Base-by-base conservation (phyloP, 2,113 vertebrate species). In the Rhinopithecus roxellana region DNA sequence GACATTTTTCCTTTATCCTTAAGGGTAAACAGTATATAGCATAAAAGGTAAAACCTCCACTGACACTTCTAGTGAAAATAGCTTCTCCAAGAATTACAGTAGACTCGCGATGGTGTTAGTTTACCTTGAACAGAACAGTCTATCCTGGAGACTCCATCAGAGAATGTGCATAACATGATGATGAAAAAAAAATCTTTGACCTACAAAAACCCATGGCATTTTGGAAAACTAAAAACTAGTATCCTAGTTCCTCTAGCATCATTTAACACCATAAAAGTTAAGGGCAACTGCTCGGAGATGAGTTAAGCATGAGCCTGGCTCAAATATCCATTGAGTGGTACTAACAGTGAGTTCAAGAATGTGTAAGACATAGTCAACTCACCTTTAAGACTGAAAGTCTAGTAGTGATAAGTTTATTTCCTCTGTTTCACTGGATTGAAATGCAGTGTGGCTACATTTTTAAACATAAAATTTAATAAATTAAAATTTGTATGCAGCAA, bases 1-100 rank as follows among this genome's bases (percentile, higher is more conserved):
- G 78, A 72, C 30, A 77, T 45, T 94, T 96, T 96, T 89, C 50
- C 61, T 87, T 92, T 95, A 38, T 84, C 48, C 23, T 92, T 64
- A 93, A 91, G 59, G 25, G 38, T 87, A 88, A 87, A 84, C 93
- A 23, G 38, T 77, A 27, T 25, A 20, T 70, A 93, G 40, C 18
- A 52, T 35, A 83, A 74, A 91, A 97, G 81, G 6, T 45, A n/a
- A 59, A 91, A 32, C 85, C 25, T 79, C 40, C 35, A 32, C 8
- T 32, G 48, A 61, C 87, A n/a, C 11, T 82, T 48, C 92, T 32
- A 85, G n/a, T 94, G 82, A 90, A 95, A 81, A 64, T 18, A 38
- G 32, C 59, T 94, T 96, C 32, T 78, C 20, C 1, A 75, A 92
- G 67, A 82, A 70, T 25, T 52, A 14, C 3, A 20, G 13, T 88